A percentile compares a stretch with the other conserved stretches of the same genome.
Evolutionary conservation across 1,140 invertebrate species (phyloP).

Genomic region (Heterodera carotae): DNA sequence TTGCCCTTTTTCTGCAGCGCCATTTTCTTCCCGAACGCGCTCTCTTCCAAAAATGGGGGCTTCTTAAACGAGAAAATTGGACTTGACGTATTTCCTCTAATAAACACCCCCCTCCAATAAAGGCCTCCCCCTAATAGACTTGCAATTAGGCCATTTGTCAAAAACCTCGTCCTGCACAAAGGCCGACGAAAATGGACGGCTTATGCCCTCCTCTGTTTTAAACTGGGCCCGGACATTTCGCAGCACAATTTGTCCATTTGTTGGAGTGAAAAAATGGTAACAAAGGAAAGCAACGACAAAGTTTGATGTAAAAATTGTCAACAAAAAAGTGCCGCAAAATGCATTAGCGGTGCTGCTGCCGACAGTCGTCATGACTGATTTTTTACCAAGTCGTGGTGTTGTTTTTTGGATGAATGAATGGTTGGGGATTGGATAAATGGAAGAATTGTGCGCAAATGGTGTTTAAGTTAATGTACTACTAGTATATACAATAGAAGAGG

Average conservation of each 20-base stretch:
- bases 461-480: no score
- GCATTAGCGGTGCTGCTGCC: neutral
- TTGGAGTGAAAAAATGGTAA: neutral
- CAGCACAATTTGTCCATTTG: neutral
- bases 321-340: conserved; percentile 10
- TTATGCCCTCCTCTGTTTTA: neutral
- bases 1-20: conserved; percentile 32
- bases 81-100: no score
- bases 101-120: no score
- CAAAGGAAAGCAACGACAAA: conserved; percentile 3
- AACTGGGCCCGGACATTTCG: neutral
- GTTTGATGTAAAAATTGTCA: conserved; percentile 5
- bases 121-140: no score
- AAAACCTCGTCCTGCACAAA: neutral
- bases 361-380: neutral
- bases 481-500: no score
- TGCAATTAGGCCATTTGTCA: neutral
- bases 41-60: neutral
- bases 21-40: neutral
- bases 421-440: neutral
- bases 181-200: neutral
- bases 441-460: neutral
- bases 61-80: neutral
- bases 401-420: conserved; percentile 1
- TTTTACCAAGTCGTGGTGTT: conserved; percentile 10